These are phyloP conservation scores for Plagiodera versicolora DNA, from an alignment of 2,888 invertebrate species.

Conservation along the genomic window DNA sequence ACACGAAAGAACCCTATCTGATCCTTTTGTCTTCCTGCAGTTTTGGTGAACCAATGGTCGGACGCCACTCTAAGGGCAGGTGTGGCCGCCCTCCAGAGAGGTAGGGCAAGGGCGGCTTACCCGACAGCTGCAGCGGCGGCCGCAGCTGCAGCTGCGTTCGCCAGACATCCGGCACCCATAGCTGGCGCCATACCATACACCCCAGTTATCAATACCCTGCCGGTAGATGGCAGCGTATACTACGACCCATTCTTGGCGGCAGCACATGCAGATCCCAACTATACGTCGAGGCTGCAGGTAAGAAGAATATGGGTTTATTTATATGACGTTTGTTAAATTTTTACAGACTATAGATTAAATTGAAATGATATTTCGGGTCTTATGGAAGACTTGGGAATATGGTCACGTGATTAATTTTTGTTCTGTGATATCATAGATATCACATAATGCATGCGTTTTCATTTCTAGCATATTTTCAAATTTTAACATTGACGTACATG, in stretches of 20 bases:
- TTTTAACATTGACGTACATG: too few species aligned
- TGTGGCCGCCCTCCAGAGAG: constrained; percentile 82
- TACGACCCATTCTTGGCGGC: constrained; percentile 96
- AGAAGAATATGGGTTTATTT: constrained; percentile 46
- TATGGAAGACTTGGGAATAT: too few species aligned
- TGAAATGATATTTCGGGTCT: too few species aligned
- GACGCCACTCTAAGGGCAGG: constrained; percentile 64
- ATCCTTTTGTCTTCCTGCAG: too few species aligned
- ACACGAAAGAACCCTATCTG: too few species aligned
- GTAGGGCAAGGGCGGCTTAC: constrained; percentile 67
- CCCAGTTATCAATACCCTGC: constrained; percentile 58
- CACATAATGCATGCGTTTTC: too few species aligned
- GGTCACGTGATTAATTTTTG: too few species aligned
- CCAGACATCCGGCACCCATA: constrained; percentile 69
- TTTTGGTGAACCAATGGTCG: constrained; percentile 91
- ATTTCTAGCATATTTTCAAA: too few species aligned
- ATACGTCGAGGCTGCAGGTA: constrained; percentile 80
- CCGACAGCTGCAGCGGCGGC: constrained; percentile 75
- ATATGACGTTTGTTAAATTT: too few species aligned
- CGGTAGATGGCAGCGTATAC: constrained; percentile 76
- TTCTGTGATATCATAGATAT: too few species aligned
- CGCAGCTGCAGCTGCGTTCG: constrained; percentile 69
- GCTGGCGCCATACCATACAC: constrained; percentile 79
- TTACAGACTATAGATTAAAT: too few species aligned
- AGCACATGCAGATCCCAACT: constrained; percentile 83